Evolutionary conservation across 1,140 invertebrate genomes (phyloP).

Genomic region (Octopus bimaculoides): DNA sequence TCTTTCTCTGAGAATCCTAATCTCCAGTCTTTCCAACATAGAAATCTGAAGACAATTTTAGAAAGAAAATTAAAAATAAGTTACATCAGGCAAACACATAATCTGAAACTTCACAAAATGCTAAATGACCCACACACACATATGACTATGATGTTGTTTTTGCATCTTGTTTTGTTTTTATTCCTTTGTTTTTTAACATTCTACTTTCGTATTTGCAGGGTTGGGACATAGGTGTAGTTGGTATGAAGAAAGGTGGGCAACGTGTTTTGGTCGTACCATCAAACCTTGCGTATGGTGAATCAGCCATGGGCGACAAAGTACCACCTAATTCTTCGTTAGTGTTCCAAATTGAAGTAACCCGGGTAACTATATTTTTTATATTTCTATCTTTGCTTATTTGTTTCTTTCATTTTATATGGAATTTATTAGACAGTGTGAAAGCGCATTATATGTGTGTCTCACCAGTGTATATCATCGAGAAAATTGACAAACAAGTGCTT

Average conservation of each 20-base stretch:
- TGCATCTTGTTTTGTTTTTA: background rate
- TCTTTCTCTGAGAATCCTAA: too few species aligned
- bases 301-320: slow-evolving; percentile 45
- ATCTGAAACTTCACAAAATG: too few species aligned
- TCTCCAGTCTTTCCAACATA: too few species aligned
- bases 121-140: too few species aligned
- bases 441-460: too few species aligned
- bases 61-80: too few species aligned
- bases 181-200: background rate
- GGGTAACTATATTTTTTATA: slow-evolving; percentile 40
- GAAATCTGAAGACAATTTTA: too few species aligned
- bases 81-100: too few species aligned
- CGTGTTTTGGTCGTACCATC: slow-evolving; percentile 56
- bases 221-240: slow-evolving; percentile 53
- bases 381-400: background rate
- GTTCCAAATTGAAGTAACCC: slow-evolving; percentile 51
- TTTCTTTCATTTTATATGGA: background rate
- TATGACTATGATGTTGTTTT: too few species aligned
- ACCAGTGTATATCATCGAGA: background rate
- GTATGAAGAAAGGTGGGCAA: slow-evolving; percentile 53
- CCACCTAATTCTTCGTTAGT: slow-evolving; percentile 53
- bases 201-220: slow-evolving; percentile 40
- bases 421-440: too few species aligned
- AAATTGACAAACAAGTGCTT: background rate
- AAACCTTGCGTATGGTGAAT: slow-evolving; percentile 49